Percentiles rank a stretch among this genome's conserved stretches.
Conservation (phyloP, 2,888 invertebrate species). For the Folsomia manolachei region DNA sequence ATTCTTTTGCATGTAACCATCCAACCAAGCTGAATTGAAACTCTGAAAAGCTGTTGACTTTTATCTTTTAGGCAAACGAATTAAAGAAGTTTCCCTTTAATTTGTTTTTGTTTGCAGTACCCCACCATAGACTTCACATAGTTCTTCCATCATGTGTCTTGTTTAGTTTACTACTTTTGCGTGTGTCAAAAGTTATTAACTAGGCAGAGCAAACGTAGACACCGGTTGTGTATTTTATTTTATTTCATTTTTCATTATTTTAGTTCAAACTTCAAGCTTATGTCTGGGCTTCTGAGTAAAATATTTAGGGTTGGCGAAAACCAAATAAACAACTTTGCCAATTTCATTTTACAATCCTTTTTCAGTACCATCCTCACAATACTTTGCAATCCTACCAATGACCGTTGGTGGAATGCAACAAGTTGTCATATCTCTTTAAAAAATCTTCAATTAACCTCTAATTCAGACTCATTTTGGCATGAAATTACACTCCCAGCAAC, state of each 20-base stretch:
- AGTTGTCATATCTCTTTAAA: conserved; percentile 2
- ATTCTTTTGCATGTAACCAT: too few relatives aligned
- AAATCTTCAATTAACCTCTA: conserved; percentile 5
- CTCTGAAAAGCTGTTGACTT: background rate
- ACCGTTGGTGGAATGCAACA: background rate
- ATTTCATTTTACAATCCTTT: background rate
- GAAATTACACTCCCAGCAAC: background rate
- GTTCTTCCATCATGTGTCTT: too few relatives aligned
- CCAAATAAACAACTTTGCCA: background rate
- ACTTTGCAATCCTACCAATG: background rate
- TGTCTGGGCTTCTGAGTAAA: too few relatives aligned
- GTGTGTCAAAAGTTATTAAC: background rate
- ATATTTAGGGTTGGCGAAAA: too few relatives aligned
- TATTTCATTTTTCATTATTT: too few relatives aligned
- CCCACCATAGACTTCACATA: too few relatives aligned
- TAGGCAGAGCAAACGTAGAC: background rate
- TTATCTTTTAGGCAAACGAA: background rate
- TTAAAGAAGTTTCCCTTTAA: too few relatives aligned
- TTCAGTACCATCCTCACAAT: too few relatives aligned
- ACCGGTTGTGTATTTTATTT: too few relatives aligned
- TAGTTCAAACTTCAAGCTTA: too few relatives aligned
- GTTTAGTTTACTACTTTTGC: background rate
- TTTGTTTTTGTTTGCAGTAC: background rate
- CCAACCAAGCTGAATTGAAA: too few relatives aligned
- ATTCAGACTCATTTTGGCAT: background rate